Evolutionary conservation across 2,888 invertebrate species (phyloP), one percentile per base, ranked within the genome.

Genomic region (Phyllotreta cruciferae): DNA sequence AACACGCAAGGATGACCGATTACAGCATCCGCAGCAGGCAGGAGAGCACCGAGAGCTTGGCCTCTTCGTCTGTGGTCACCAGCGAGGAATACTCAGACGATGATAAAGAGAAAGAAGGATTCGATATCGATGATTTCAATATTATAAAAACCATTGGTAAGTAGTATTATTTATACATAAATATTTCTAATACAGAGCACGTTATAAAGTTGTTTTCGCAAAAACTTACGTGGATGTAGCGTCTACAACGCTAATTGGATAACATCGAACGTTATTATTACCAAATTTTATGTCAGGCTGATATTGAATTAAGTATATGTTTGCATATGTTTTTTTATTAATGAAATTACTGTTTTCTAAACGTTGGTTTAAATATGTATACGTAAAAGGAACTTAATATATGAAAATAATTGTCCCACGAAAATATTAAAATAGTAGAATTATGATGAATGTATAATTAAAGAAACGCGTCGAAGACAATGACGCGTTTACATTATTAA

Each of bases 121-220:
- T 73, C 52, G 84, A 85, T 0, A 82, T 93, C 72, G 92, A 93
- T 70, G 92, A 93, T 79, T 88, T 92, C 75, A 91, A 93, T 80
- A 92, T 93, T 74, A 87, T 93, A 73, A 93, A 93, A 84, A 93
- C 93, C 64, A 92, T 93, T 67, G 93, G 93, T 93, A 79, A 90
- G 91, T 56, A 41, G 10, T n/a, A n/a, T 41, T 10, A 3, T n/a
- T 3, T n/a, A 41, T 41, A 41, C 41, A n/a, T n/a, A 9, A 10
- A 2, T 3, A 10, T 41, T 9, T 41, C 41, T n/a, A 38, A 7
- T 8, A n/a, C 10, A 9, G 10, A 41, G 10, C 9, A 5, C 38
- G 6, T 38, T 38, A 8, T 38, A n/a, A 6, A 10, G 5, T 11
- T 44, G 10, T n/a, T 10, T 44, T 41, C 10, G 5, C 44, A 44